Base-by-base conservation (phyloP, 2,888 invertebrate species). In the Villa cingulata region DNA sequence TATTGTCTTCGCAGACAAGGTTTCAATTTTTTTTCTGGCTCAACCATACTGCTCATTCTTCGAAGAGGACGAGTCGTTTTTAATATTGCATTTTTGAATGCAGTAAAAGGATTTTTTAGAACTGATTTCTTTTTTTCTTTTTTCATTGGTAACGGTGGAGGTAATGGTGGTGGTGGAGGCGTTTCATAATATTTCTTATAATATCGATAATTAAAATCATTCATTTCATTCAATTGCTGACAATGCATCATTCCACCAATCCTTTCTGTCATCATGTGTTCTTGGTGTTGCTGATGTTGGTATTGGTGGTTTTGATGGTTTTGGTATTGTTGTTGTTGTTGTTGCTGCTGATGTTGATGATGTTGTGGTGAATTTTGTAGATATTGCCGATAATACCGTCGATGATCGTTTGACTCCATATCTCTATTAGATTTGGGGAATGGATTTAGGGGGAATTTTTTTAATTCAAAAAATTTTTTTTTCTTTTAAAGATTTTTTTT, bases 41-140 rank as follows among this genome's bases (percentile, higher is more conserved):
- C 70, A 32, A 63, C 62, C 66, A 69, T 65, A 50, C 70, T 69
- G 37, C 65, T 66, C 64, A 70, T 70, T 16, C 70, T 62, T 2
- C 69, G 57, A 46, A 69, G 48, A 0, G 68, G 67, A 3, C 66
- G 59, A 3, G 68, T 70, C 2, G 64, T 55, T 51, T 68, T 69
- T 3, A 69, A 61, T 10, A 70, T 54, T 0, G 65, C 70, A 53
- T 68, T 68, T 53, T 70, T 70, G 3, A 70, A 56, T 0, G 69
- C 68, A 3, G 59, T 57, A 37, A 70, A 51, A 3, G 68, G 68
- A 39, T 66, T 67, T 47, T 68, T 69, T 0, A 70, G 54, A 46
- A 67, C 59, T 23, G 68, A 69, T 55, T 68, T 70, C 59, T 68
- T 68, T 49, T 66, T 65, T 34, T 59, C 57, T 51, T 63, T 66